Evolutionary conservation across 2,797 vertebrate species (phyloP).

Genomic region (Denticeps clupeoides): DNA sequence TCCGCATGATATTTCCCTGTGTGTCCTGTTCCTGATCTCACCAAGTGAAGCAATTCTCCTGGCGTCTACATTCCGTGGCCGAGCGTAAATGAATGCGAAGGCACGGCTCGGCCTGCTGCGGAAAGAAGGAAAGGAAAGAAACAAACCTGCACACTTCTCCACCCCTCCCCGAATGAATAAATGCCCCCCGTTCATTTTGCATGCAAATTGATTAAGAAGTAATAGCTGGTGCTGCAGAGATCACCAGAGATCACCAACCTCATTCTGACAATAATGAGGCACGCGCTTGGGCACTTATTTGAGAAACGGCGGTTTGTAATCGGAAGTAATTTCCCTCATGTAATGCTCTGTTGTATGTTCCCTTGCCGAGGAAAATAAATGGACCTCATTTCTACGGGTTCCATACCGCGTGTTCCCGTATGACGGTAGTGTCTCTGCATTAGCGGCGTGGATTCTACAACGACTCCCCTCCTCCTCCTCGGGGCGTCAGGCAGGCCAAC

Average conservation of each 20-base stretch:
- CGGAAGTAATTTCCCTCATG: conserved; percentile 44
- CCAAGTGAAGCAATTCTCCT: too few relatives aligned
- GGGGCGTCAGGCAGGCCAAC: too few relatives aligned
- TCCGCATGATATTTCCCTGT: too few relatives aligned
- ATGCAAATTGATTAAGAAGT: conserved; percentile 51
- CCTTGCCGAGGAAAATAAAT: conserved; percentile 27
- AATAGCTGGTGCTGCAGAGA: conserved; percentile 37
- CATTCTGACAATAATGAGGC: conserved; percentile 34
- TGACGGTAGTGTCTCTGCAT: conserved; percentile 4
- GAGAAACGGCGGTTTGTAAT: conserved; percentile 35
- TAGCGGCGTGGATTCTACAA: not conserved
- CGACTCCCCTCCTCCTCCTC: not conserved
- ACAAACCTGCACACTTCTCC: too few relatives aligned
- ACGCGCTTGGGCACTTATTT: conserved; percentile 38
- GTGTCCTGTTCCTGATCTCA: too few relatives aligned
- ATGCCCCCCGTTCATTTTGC: conserved; percentile 39
- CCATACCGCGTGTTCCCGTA: conserved; percentile 10
- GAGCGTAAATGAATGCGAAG: too few relatives aligned
- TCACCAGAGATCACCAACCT: conserved; percentile 38
- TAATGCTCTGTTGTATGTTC: conserved; percentile 22
- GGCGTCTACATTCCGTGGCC: too few relatives aligned
- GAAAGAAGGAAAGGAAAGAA: too few relatives aligned
- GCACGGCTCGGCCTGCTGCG: too few relatives aligned
- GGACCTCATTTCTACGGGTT: conserved; percentile 16
- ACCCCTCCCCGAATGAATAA: not conserved